Evolutionary conservation across 2,888 invertebrate genomes (phyloP).

Genomic region (Synergus umbraculus): DNA sequence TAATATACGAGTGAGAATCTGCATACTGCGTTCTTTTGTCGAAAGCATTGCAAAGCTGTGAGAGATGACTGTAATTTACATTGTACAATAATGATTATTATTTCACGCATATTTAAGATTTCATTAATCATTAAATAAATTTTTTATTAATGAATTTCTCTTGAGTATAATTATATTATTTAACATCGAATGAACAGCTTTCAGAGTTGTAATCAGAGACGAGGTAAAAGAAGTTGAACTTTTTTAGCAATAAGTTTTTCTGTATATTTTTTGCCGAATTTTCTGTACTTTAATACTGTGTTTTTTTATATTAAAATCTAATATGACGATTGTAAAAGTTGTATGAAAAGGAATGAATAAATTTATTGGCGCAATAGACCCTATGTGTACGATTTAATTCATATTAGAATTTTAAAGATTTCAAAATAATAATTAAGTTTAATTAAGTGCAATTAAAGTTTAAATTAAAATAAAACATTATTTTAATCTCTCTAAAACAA

Average conservation of each 20-base stretch:
- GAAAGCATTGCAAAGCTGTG: constrained; percentile 19
- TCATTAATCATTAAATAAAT: constrained; percentile 1
- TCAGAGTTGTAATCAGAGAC: neutral
- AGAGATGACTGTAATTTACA: constrained; percentile 37
- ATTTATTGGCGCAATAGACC: constrained; percentile 21
- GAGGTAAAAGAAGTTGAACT: constrained; percentile 4
- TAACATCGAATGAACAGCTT: neutral
- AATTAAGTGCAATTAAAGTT: too few relatives aligned
- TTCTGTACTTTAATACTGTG: constrained; percentile 37
- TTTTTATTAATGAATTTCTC: neutral
- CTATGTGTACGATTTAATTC: neutral
- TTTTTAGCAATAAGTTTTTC: constrained; percentile 29
- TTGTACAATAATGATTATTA: constrained; percentile 32
- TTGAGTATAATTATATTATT: constrained; percentile 10
- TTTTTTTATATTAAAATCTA: constrained; percentile 35
- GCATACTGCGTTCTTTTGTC: constrained; percentile 15
- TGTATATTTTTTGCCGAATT: constrained; percentile 33
- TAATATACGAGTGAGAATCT: constrained; percentile 2
- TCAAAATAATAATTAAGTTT: too few relatives aligned
- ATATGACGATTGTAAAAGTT: constrained; percentile 19
- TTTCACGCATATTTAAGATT: constrained; percentile 35
- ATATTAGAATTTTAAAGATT: too few relatives aligned
- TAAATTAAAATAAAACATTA: too few relatives aligned
- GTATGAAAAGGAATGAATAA: constrained; percentile 37
- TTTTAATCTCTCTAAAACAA: too few relatives aligned